A percentile compares a stretch with the other conserved stretches of the same genome.
Conservation (phyloP, 2,113 vertebrate species). For the Thunnus maccoyii region DNA sequence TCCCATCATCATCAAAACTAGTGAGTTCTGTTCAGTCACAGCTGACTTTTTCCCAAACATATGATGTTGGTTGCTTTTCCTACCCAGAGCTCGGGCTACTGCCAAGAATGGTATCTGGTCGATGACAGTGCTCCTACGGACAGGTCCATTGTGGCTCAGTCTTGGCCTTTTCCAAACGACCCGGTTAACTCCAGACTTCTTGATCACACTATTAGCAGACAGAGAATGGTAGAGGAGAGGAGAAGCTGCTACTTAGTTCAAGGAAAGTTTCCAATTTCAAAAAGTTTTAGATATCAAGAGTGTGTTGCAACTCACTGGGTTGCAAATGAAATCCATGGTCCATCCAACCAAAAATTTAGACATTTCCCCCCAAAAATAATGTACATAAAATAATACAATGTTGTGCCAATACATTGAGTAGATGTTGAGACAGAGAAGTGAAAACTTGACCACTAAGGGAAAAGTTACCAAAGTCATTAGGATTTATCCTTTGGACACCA, state of each 20-base stretch:
- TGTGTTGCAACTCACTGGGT: background rate
- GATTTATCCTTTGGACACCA: too few relatives aligned
- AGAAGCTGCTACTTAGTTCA: background rate
- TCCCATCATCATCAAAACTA: too few relatives aligned
- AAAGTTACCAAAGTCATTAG: too few relatives aligned
- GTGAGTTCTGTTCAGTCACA: too few relatives aligned
- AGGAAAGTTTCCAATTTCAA: background rate
- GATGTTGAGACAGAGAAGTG: too few relatives aligned
- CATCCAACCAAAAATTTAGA: too few relatives aligned
- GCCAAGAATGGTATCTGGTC: constrained; percentile 98
- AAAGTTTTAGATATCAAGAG: background rate
- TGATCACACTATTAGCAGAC: constrained; percentile 90
- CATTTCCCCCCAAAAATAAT: too few relatives aligned
- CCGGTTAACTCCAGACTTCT: constrained; percentile 96
- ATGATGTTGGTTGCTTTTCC: background rate
- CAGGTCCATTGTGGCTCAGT: constrained; percentile 93
- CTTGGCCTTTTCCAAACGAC: constrained; percentile 98
- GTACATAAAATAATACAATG: too few relatives aligned
- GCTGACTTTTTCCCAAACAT: too few relatives aligned
- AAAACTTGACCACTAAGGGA: too few relatives aligned
- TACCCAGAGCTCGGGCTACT: constrained; percentile 91
- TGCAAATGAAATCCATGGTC: too few relatives aligned
- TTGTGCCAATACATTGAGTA: too few relatives aligned
- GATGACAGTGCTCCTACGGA: constrained; percentile 95
- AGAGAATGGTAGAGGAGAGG: background rate